phyloP scores from a whole-genome alignment of 1,140 invertebrate species.

The Zaprionus davidi region DNA sequence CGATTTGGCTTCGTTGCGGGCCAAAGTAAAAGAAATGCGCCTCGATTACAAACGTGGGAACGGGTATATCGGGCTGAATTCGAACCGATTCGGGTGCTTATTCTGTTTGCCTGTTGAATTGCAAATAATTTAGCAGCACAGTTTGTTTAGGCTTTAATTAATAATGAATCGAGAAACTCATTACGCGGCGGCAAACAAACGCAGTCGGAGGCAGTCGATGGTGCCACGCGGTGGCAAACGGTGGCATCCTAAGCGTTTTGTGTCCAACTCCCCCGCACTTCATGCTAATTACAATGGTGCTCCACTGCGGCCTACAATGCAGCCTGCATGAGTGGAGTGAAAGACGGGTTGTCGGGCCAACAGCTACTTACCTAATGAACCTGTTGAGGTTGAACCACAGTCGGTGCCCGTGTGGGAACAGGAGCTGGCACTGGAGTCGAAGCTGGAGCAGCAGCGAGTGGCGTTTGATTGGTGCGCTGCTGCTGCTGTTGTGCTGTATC shows the following conservation, averaged over 20 bases:
- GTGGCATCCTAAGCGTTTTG: conserved; percentile 12
- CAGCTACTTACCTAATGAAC: conserved; percentile 79
- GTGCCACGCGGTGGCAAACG: background rate
- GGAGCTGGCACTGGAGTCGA: background rate
- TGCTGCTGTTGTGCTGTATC: conserved; percentile 18
- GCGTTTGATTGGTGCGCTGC: conserved; percentile 48
- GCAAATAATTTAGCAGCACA: conserved; percentile 73
- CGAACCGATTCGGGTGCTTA: conserved; percentile 42
- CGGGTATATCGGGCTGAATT: conserved; percentile 10
- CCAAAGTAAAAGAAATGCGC: conserved; percentile 14
- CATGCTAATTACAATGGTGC: conserved; percentile 33
- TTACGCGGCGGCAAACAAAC: conserved; percentile 73
- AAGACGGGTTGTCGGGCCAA: conserved; percentile 61
- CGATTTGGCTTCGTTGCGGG: conserved; percentile 7
- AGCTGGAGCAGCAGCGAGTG: conserved; percentile 10
- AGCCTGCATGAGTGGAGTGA: conserved; percentile 18
- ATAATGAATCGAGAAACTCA: conserved; percentile 83
- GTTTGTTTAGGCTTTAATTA: conserved; percentile 83
- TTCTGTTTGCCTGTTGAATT: conserved; percentile 63
- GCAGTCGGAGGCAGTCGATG: background rate
- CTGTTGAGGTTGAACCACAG: conserved; percentile 70
- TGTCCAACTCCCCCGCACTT: background rate
- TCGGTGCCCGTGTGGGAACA: background rate
- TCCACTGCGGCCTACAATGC: conserved; percentile 15
- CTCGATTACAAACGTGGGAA: background rate